Base-by-base conservation (phyloP, 2,888 invertebrate species). In the Lagria hirta region DNA sequence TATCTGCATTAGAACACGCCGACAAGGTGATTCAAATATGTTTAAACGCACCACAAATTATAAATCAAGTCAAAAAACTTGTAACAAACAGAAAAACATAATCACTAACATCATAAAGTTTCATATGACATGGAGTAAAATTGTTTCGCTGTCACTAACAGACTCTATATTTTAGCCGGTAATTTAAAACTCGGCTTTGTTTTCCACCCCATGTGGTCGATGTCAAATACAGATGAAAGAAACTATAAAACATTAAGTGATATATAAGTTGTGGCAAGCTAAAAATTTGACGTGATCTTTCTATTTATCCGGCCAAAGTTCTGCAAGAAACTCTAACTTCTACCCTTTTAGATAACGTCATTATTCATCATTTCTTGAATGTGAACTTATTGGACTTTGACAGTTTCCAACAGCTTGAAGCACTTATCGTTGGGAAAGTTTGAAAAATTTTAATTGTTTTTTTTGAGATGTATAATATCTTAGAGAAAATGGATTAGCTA, bases 171-270 rank as follows among this genome's bases (percentile, higher is more conserved):
- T 63, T 64, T 57, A 61, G 57, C 51, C 53, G 52, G 64, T 63
- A 64, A 64, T 64, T 64, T 64, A 63, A 64, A 64, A 64, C 61
- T 58, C 54, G 45, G 59, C 58, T 59, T 62, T 63, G 62, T 62
- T 62, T 60, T 53, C 54, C 40, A 54, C 64, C 62, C 59, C 62
- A 63, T 64, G 62, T 53, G 62, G 64, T 51, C 60, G 44, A 48
- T 48, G 62, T 64, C 64, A 64, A 60, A 60, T 51, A 47, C 64
- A 64, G 60, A 52, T 47, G 60, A 53, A 55, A 55, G 57, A 56
- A 62, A 52, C 57, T 54, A 57, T 58, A 51, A 54, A 55, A 58
- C 45, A 50, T 43, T 46, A 52, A 54, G 54, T 32, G 51, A 55
- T 56, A 52, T 47, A 52, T 51, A 55, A 51, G 21, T 37, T 34